Conservation (phyloP, 2,888 invertebrate species). For the Barypeithes pellucidus region DNA sequence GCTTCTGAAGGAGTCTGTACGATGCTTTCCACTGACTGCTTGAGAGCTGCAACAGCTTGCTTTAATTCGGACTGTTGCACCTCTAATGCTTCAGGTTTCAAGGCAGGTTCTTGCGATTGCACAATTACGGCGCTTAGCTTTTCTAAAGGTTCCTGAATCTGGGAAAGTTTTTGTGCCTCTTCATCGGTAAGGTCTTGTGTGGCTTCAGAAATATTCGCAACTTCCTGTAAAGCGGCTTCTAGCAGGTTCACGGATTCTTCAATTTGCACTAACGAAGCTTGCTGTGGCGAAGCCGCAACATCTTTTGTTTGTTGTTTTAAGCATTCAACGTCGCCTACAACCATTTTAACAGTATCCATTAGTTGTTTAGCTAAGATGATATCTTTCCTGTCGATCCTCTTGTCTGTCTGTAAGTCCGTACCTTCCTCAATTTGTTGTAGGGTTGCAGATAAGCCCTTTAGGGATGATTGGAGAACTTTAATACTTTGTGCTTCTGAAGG, state of each 20-base stretch:
- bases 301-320: constrained; percentile 25
- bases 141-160: constrained; percentile 51
- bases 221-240: not conserved
- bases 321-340: constrained; percentile 18
- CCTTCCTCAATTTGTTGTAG: not conserved
- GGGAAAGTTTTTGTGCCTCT: not conserved
- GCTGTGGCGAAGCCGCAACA: constrained; percentile 32
- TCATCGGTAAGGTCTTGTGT: constrained; percentile 3
- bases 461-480: constrained; percentile 31
- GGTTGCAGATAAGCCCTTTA: constrained; percentile 45
- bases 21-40: constrained; percentile 29
- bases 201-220: not conserved
- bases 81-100: constrained; percentile 48
- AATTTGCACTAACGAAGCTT: constrained; percentile 23
- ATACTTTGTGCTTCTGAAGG: constrained; percentile 38
- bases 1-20: constrained; percentile 23
- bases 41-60: constrained; percentile 27
- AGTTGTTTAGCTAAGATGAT: constrained; percentile 13
- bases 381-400: not conserved
- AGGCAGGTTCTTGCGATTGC: constrained; percentile 48
- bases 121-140: constrained; percentile 55
- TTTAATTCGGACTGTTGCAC: constrained; percentile 37
- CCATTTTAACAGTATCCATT: constrained; percentile 36
- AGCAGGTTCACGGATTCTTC: not conserved
- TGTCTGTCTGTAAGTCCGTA: not conserved